Evolutionary conservation across 2,888 invertebrate genomes (phyloP), one percentile per base, ranked within the genome.

Genomic region (Diaprepes abbreviatus): DNA sequence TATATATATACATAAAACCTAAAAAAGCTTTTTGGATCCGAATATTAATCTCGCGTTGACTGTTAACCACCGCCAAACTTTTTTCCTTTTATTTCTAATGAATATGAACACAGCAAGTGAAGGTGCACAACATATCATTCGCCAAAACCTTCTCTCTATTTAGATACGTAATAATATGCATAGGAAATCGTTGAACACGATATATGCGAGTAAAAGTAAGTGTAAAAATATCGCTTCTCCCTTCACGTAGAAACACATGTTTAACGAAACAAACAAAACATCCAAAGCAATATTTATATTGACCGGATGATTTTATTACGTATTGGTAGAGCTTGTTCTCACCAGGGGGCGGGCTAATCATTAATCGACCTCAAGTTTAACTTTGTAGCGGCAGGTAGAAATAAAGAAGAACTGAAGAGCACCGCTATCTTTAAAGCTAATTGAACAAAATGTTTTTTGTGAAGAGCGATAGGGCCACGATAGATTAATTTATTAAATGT

Each of bases 281-380:
- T 52, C 59, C 12, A 82, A 82, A 80, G 83, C 77, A 83, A 84
- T 84, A 83, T 84, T 83, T 83, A 83, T 83, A 82, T 82, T 60
- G 77, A 75, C 76, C 78, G 81, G 83, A 83, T 83, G 83, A 83
- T 83, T 83, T 83, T 83, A 83, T 83, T 84, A 83, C 76, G 77
- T 76, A 77, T 75, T 78, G 79, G 77, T 78, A 72, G 76, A 74
- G 75, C 74, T 77, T 66, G 71, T 77, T 73, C 70, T 40, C 79
- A 66, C 74, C 76, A 78, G 82, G 83, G 81, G 82, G 82, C 76
- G 73, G 78, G 76, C 80, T 71, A 72, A 77, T 77, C 75, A 77
- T 78, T 77, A 76, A 73, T 75, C 75, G 78, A 75, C 59, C 70
- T 78, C 78, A 77, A 77, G 79, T 76, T 80, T 77, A 77, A 79